Percentiles rank a stretch among this genome's conserved stretches.
phyloP scores from a whole-genome alignment of 1,140 invertebrate species.

The Drosophila burlai region DNA sequence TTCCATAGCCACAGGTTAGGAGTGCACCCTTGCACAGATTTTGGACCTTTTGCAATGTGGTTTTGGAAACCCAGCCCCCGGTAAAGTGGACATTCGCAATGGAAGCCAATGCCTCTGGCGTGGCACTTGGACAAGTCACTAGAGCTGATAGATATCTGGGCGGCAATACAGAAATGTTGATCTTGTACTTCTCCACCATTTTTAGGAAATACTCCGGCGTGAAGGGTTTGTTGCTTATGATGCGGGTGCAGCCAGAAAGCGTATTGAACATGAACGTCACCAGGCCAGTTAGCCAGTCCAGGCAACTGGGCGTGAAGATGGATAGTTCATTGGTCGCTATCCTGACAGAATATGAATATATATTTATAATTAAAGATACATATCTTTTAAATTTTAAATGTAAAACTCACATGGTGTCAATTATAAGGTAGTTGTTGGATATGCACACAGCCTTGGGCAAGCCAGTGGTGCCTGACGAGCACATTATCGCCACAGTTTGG shows the following conservation, averaged over 20 bases:
- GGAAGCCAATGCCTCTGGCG: conserved; percentile 42
- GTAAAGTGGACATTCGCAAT: conserved; percentile 50
- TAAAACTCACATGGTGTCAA: conserved; percentile 43
- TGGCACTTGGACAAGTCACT: conserved; percentile 53
- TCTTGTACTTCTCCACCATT: conserved; percentile 73
- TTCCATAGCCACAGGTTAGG: conserved; percentile 61
- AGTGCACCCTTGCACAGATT: conserved; percentile 53
- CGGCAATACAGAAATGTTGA: conserved; percentile 51
- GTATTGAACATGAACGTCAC: conserved; percentile 52
- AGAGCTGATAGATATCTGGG: conserved; percentile 54
- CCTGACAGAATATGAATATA: conserved; percentile 8
- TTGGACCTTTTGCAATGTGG: conserved; percentile 50
- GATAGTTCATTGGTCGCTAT: conserved; percentile 54
- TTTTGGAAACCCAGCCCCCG: conserved; percentile 45
- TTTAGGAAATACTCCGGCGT: conserved; percentile 54
- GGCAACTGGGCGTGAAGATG: conserved; percentile 56
- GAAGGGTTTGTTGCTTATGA: conserved; percentile 66
- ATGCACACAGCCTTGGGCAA: conserved; percentile 92
- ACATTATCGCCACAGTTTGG: conserved; percentile 83
- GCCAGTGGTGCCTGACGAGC: conserved; percentile 91
- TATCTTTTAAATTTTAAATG: no score
- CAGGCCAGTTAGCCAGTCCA: conserved; percentile 80
- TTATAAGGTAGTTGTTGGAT: conserved; percentile 86
- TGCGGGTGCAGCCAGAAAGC: conserved; percentile 58
- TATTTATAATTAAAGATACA: not conserved